Evolutionary conservation across 1,140 invertebrate genomes (phyloP), one percentile per base, ranked within the genome.

Genomic region (Delia radicum): DNA sequence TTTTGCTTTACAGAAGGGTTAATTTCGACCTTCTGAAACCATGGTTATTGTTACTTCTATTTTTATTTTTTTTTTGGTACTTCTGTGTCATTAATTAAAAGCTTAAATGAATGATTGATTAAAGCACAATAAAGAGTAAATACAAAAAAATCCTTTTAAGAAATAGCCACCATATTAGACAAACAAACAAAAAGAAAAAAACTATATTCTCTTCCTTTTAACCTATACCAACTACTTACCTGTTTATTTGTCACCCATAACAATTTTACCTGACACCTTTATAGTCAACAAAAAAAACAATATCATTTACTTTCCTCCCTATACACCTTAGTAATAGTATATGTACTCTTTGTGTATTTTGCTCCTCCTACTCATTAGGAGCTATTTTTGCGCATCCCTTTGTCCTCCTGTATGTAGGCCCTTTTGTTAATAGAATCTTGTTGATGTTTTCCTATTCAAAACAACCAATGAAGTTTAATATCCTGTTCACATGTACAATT

Each of bases 61-160:
- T 69, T 12, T 37, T 33, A 12, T 37, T n/a, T 69, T 24, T 33
- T 69, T 1, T 37, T 21, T 21, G 15, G 29, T 33, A 21, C 29
- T 24, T 37, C 10, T 33, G 33, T 18, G 65, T 29, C 65, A 69
- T 69, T 69, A 69, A 69, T 69, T 69, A 69, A 69, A 69, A 69
- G 65, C 65, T 69, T 69, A 69, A 69, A 69, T 33, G 31, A 69
- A 37, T 69, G 65, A 69, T 69, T 69, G 65, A 69, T 69, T 69
- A 24, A 37, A 37, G 13, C 3, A 65, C 24, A 65, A 33, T 21
- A 69, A n/a, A n/a, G n/a, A n/a, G n/a, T n/a, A n/a, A n/a, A n/a
- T n/a, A 69, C 29, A 69, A n/a, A 33, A 69, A 33, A 18, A 18
- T 55, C 48, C 48, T 55, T n/a, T 21, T 42, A 37, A 37, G 12